These are phyloP conservation scores for Drosophila trapezifrons DNA, from an alignment of 1,140 invertebrate species.

Conservation along the genomic window DNA sequence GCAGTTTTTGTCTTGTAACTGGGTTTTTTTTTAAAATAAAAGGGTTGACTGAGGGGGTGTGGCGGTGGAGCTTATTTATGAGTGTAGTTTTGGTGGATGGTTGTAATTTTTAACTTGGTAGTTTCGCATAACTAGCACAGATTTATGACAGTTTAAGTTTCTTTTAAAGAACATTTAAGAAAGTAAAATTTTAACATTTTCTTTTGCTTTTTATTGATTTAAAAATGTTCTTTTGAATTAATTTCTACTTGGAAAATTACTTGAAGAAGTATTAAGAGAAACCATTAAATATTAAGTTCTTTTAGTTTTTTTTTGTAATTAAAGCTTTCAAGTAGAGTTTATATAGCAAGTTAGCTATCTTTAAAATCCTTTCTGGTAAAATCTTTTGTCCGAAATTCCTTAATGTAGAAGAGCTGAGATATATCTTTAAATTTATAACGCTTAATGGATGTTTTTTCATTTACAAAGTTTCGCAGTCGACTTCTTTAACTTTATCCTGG, in stretches of 20 bases:
- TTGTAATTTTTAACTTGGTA: slow-evolving; percentile 21
- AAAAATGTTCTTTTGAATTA: neutral
- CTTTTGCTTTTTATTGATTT: neutral
- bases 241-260: neutral
- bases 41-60: neutral
- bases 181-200: neutral
- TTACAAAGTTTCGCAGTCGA: neutral
- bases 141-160: slow-evolving; percentile 8
- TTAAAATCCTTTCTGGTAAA: too few relatives aligned
- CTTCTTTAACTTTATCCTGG: slow-evolving; percentile 3
- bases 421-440: neutral
- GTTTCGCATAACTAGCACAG: slow-evolving; percentile 3
- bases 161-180: neutral
- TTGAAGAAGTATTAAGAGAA: too few relatives aligned
- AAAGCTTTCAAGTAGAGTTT: too few relatives aligned
- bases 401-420: neutral
- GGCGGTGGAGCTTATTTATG: slow-evolving; percentile 13
- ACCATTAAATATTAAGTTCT: too few relatives aligned
- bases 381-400: too few relatives aligned
- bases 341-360: too few relatives aligned
- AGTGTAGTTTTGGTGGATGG: slow-evolving; percentile 4
- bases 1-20: too few relatives aligned
- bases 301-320: too few relatives aligned
- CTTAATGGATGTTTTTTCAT: neutral
- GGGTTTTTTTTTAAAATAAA: neutral